Conservation (phyloP, 37 sponge, comb jelly and placozoan genomes). For the Axinella damicornis region DNA sequence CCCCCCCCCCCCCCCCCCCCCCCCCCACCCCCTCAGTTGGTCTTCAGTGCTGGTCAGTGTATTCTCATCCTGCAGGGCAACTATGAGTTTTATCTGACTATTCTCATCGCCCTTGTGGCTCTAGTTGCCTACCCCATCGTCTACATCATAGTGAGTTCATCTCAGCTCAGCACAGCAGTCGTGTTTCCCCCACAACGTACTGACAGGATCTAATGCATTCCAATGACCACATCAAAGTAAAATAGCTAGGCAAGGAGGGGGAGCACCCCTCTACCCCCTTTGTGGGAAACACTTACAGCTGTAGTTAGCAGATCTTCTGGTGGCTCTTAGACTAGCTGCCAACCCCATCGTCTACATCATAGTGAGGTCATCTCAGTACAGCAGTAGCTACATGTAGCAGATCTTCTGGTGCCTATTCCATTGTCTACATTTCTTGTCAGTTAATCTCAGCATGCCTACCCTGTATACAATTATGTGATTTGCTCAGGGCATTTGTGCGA, state of each 20-base stretch:
- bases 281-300: too few relatives aligned
- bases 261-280: too few relatives aligned
- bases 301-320: too few relatives aligned
- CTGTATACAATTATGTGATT: too few relatives aligned
- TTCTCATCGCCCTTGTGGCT: conserved; percentile 10
- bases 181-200: neutral
- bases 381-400: too few relatives aligned
- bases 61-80: conserved; percentile 27
- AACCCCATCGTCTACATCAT: conserved; percentile 16
- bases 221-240: too few relatives aligned
- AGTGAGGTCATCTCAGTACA: conserved; percentile 5
- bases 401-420: too few relatives aligned
- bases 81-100: conserved; percentile 48
- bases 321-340: too few relatives aligned
- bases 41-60: conserved; percentile 38
- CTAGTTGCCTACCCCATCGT: conserved; percentile 25
- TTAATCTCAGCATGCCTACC: too few relatives aligned
- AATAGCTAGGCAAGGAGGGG: too few relatives aligned
- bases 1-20: too few relatives aligned
- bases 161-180: neutral
- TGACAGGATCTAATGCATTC: neutral
- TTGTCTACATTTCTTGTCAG: conserved; percentile 21
- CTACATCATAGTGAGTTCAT: conserved; percentile 23
- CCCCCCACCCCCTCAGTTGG: neutral
- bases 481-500: too few relatives aligned